phyloP scores from a whole-genome alignment of 2,797 vertebrate species.

The Pristis pectinata region DNA sequence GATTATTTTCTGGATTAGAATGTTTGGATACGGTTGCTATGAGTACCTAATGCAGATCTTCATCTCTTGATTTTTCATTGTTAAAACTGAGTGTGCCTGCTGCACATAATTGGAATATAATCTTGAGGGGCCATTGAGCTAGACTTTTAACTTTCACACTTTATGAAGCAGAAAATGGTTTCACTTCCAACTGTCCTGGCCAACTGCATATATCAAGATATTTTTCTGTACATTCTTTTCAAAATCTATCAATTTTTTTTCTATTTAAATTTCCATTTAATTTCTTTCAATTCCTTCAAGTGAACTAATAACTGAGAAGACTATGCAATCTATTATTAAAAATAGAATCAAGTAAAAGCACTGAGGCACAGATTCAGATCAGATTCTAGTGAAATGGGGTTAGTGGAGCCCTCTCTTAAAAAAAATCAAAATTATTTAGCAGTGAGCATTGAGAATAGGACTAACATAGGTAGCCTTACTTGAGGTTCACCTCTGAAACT shows the following conservation, averaged over 20 bases:
- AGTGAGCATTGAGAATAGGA: neutral
- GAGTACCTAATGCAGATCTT: neutral
- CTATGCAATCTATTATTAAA: neutral
- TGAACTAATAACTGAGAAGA: neutral
- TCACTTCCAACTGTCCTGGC: neutral
- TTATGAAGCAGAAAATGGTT: neutral
- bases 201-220: neutral
- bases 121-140: neutral
- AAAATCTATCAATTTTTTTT: too few species aligned
- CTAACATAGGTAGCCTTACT: neutral
- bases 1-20: neutral
- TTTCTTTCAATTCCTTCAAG: neutral
- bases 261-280: neutral
- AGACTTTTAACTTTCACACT: neutral
- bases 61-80: neutral
- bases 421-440: neutral
- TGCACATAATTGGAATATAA: neutral
- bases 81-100: neutral
- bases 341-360: neutral
- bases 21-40: neutral
- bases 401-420: neutral
- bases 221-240: neutral
- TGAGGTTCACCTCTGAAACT: neutral
- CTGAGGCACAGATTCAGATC: neutral
- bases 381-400: neutral